Base-by-base conservation (phyloP, 2,113 vertebrate species). In the Ophthalmolycus amberensis region DNA sequence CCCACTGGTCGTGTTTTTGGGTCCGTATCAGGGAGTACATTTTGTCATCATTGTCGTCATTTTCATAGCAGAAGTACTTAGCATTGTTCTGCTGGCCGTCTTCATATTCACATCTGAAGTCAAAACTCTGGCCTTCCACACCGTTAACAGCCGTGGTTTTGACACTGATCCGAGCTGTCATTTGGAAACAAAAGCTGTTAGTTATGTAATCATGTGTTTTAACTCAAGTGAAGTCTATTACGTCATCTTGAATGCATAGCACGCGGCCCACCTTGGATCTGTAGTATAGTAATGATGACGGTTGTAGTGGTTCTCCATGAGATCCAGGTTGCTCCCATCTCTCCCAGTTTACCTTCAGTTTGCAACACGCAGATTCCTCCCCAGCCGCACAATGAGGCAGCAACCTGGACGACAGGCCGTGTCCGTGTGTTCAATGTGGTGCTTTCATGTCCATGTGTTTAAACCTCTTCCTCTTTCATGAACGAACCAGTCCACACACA, bases 381-480 rank as follows among this genome's bases (percentile, higher is more conserved):
- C 11, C 44, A 48, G 32, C n/a, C 2, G 9, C 58, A 62, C 34
- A 34, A 32, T 9, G 34, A 80, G 18, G 38, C 68, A 71, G 73
- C 22, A 40, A 44, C 59, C 67, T 68, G 27, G 34, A 56, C 34
- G 71, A 18, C 42, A 73, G 34, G 11, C 14, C 22, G 16, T 25
- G 6, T 56, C 1, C 20, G 11, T 69, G 22, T 22, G 34, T n/a
- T 69, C 16, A 44, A 6, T 62, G n/a, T 34, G 46, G 34, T 80
- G 59, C 32, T 77, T 86, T 73, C 52, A 34, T 38, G 54, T 65
- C 50, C 15, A 48, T 58, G 44, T 22, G 6, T 50, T 37, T 27
- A 4, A 15, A 65, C 50, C 48, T 66, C 71, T 93, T 92, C 91
- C 92, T 88, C 87, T 92, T 93, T 93, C 79, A 78, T 27, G 4